Evolutionary conservation across 1,140 invertebrate genomes (phyloP), one percentile per base, ranked within the genome.

Genomic region (Zophobas morio): DNA sequence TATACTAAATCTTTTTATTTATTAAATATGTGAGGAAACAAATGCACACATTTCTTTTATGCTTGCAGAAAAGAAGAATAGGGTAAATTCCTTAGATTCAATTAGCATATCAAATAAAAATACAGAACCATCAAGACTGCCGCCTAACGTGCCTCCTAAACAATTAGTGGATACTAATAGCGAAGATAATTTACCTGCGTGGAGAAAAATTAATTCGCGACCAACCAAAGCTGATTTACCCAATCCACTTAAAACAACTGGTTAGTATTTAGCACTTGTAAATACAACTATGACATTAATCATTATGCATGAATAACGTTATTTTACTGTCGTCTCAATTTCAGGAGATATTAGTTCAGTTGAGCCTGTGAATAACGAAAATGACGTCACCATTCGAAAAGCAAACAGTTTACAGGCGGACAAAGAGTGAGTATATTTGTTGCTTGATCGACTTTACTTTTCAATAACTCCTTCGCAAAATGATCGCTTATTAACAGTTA

Each of bases 41-140:
- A 46, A 4, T 46, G 3, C 3, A 46, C 8, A 46, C 42, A 8
- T 46, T 46, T 4, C 8, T 46, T 34, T 74, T 74, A 60, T 46
- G 32, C 83, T 89, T 89, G 72, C 88, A 92, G 90, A 91, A 82
- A 92, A 91, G 87, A 91, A 91, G 83, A 92, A 92, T 85, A 88
- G 88, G 81, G 88, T 88, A 6, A 92, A 92, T 80, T 89, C 90
- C 87, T 89, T 89, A 47, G 36, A 71, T 66, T 42, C 40, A 39
- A 57, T 74, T 35, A 78, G 36, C 20, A 46, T 54, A 71, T 53
- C 73, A 75, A 75, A 60, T 70, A 78, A 74, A 46, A 40, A 47
- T 56, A 8, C 39, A 46, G 75, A 79, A 79, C 71, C 63, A 36
- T 37, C 54, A 51, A 79, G 78, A 83, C 81, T 87, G 86, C 88